Evolutionary conservation across 2,113 vertebrate genomes (phyloP).

Genomic region (Aspiorhynchus laticeps): DNA sequence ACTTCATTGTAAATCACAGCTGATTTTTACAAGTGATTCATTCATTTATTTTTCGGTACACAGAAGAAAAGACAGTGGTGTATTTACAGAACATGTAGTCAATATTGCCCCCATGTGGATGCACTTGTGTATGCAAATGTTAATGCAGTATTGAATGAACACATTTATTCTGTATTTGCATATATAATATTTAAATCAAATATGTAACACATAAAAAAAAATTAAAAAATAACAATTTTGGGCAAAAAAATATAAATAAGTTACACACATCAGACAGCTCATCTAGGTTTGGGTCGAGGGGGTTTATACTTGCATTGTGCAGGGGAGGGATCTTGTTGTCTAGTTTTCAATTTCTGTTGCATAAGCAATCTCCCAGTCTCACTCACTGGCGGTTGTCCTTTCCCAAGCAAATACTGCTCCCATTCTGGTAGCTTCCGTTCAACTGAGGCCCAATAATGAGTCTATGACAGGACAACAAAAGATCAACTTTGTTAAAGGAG

Average conservation of each 20-base stretch:
- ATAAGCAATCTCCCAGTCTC: constrained; percentile 60
- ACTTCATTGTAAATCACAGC: neutral
- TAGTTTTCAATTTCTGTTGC: constrained; percentile 56
- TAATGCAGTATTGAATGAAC: neutral
- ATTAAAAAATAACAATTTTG: neutral
- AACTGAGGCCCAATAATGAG: constrained; percentile 84
- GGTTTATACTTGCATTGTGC: constrained; percentile 55
- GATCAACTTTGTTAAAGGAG: neutral
- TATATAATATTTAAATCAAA: neutral
- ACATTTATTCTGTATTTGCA: neutral
- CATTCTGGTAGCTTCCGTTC: constrained; percentile 85
- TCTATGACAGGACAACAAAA: constrained; percentile 66
- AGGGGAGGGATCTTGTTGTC: constrained; percentile 55
- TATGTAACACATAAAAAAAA: neutral
- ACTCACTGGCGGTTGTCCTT: constrained; percentile 74
- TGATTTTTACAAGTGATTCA: neutral
- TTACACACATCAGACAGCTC: neutral
- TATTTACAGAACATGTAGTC: neutral
- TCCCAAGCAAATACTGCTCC: constrained; percentile 85
- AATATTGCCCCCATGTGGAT: constrained; percentile 56
- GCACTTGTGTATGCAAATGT: neutral
- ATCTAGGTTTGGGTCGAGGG: constrained; percentile 56
- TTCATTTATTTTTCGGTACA: neutral
- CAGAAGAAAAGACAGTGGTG: neutral
- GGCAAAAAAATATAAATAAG: too few relatives aligned